These are phyloP conservation scores for Falco berigora DNA, from an alignment of 2,797 vertebrate species.

Conservation along the genomic window DNA sequence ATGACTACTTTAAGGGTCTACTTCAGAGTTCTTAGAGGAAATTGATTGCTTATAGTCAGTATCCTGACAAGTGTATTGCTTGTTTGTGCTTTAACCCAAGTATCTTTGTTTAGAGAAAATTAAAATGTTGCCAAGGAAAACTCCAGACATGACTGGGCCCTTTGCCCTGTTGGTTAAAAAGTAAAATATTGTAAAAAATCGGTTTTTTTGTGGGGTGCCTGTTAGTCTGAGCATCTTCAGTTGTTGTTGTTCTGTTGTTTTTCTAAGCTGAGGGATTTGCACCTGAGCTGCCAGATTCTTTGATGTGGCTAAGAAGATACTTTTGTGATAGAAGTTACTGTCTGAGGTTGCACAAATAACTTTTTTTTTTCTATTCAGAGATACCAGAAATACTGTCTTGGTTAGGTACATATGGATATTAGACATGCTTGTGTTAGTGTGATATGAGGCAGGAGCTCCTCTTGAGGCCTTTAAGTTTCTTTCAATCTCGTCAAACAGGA, in stretches of 20 bases:
- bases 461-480: not conserved
- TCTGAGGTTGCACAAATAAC: not conserved
- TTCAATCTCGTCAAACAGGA: not conserved
- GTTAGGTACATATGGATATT: not conserved
- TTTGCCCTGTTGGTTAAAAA: not conserved
- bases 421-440: not conserved
- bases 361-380: not conserved
- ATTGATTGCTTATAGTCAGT: not conserved
- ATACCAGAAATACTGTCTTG: not conserved
- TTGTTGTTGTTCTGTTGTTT: not conserved
- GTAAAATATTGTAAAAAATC: not conserved
- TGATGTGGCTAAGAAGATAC: not conserved
- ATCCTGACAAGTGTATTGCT: not conserved
- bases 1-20: not conserved
- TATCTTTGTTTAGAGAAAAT: not conserved
- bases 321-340: not conserved
- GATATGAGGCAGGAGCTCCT: not conserved
- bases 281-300: not conserved
- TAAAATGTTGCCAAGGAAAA: not conserved
- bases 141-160: not conserved
- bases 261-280: not conserved
- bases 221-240: not conserved
- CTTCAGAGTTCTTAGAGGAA: not conserved
- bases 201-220: not conserved
- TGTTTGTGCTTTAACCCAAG: not conserved